Conservation (phyloP, 37 sponge, comb jelly and placozoan species). For the Cladorhizidae sp. region DNA sequence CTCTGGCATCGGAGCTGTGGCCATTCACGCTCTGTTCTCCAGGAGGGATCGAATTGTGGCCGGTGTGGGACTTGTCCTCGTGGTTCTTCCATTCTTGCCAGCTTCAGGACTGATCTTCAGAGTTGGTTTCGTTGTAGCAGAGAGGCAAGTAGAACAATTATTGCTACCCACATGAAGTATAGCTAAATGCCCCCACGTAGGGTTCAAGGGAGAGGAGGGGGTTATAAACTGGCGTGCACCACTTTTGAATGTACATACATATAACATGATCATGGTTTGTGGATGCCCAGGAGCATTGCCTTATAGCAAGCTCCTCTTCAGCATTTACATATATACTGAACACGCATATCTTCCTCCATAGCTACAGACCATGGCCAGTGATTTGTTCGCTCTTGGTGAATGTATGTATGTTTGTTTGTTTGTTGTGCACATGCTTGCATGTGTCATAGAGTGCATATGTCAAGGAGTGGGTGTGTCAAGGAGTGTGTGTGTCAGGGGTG, state of each 20-base stretch:
- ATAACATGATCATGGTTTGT: background rate
- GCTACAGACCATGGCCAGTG: too few species aligned
- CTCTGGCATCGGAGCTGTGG: slow-evolving; percentile 10
- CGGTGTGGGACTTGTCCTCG: slow-evolving; percentile 62
- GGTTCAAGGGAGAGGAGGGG: background rate
- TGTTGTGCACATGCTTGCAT: too few species aligned
- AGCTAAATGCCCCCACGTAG: too few species aligned
- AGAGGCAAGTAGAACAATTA: slow-evolving; percentile 39
- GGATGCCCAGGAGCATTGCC: background rate
- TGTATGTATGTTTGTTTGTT: too few species aligned
- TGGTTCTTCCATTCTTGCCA: slow-evolving; percentile 83
- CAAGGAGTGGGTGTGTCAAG: too few species aligned
- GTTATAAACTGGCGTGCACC: too few species aligned
- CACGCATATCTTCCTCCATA: too few species aligned
- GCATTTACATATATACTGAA: too few species aligned
- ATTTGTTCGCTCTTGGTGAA: too few species aligned
- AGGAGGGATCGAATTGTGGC: slow-evolving; percentile 50
- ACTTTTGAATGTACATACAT: background rate
- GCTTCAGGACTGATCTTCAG: slow-evolving; percentile 75
- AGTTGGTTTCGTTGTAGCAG: slow-evolving; percentile 92
- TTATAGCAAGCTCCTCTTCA: too few species aligned
- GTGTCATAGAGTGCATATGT: too few species aligned
- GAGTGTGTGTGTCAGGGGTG: too few species aligned
- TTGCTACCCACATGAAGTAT: background rate
- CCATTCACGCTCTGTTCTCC: slow-evolving; percentile 15